Evolutionary conservation across 2,113 vertebrate species (phyloP), one percentile per base, ranked within the genome.

Genomic region (Oncorhynchus mykiss): DNA sequence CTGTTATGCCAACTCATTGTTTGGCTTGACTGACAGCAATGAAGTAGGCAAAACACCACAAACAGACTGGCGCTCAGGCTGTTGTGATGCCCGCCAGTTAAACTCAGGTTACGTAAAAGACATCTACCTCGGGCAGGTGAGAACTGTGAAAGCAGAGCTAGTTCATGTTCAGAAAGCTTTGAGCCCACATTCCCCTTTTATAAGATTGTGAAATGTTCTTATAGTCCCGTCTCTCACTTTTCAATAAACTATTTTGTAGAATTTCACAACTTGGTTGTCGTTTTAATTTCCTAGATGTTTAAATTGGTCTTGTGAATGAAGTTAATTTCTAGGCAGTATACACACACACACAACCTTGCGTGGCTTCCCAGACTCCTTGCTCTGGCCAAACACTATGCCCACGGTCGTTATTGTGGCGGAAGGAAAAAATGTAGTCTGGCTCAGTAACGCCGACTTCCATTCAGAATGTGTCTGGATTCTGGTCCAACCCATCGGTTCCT

Each of bases 161-260:
- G 67, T 54, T 18, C 0, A 54, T 18, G 16, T 45, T 45, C 9
- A 45, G 39, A 45, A 45, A 11, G 39, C 39, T 45, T 45, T 70
- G 29, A 82, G 91, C 90, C 93, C 91, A 89, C 89, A 78, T 92
- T 89, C 31, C 84, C 88, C 92, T 91, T 94, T 66, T 24, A 27
- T 90, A 69, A 94, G 93, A 92, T 92, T 94, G 93, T 94, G 92
- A 85, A 91, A 89, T 90, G 89, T 94, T 95, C 91, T 92, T 93
- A 91, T 91, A 93, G 91, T 92, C 90, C 93, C 91, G 93, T 95
- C 95, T 95, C 95, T 95, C 93, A 92, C 94, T 96, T 97, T 96
- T 96, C 94, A 96, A 95, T 94, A 93, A 70, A 49, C 95, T 91
- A 93, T 96, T 97, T 97, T 97, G 94, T 97, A 97, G 95, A 94